Evolutionary conservation across 2,888 invertebrate genomes (phyloP), one percentile per base, ranked within the genome.

Genomic region (Parnassius orleans): DNA sequence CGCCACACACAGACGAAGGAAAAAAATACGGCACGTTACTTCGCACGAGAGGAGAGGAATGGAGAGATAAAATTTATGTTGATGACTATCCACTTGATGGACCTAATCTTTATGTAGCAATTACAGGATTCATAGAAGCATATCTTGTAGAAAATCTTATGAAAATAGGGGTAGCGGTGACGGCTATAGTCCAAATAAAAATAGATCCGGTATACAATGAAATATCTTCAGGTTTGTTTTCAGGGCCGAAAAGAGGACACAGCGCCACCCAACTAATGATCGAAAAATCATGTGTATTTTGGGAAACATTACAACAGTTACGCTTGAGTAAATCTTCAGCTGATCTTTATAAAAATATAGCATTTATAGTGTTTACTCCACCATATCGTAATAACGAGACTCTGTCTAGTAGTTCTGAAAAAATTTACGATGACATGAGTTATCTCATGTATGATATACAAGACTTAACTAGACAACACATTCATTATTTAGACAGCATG

Each of bases 21-120:
- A 90, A 89, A 65, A 92, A 92, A 70, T 86, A 86, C 67, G 91
- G 88, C 68, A 93, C 93, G 5, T 76, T 73, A 42, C 81, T 93
- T 11, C 83, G 92, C 69, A 83, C 86, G 1, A 82, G 92, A 52
- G 92, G 92, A 11, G 93, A 93, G 74, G 93, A 93, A 73, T 93
- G 92, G 93, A 84, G 90, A 69, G 92, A 93, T 69, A 88, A 86
- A 72, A 80, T 87, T 1, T 92, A 91, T 68, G 82, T 93, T 3
- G 92, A 93, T 61, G 93, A 93, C 66, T 92, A 83, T 66, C 93
- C 93, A 0, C 66, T 71, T 12, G 86, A 92, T 64, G 93, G 93
- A 1, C 93, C 93, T 0, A 86, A 93, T 67, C 72, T 93, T 14
- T 93, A 93, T 66, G 79, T 93, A 10, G 87, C 92, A 43, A 70